phyloP scores from a whole-genome alignment of 2,888 invertebrate species.

The Steinernema carpocapsae region DNA sequence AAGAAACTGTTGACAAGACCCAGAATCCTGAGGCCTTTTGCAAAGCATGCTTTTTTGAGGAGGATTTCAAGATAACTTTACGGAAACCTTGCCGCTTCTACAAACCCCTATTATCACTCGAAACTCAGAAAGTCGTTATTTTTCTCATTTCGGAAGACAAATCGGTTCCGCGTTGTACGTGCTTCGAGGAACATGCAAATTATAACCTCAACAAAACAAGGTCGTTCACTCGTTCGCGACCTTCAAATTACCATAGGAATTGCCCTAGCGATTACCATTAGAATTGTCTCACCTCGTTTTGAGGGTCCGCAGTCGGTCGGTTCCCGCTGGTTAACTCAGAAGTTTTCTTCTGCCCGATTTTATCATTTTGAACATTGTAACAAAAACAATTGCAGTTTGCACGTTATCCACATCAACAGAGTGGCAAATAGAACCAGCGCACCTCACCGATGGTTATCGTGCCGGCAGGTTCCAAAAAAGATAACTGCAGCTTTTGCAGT shows the following conservation, averaged over 20 bases:
- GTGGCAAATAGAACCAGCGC: no score
- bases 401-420: neutral
- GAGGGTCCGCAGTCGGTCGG: no score
- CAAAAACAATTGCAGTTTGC: slow-evolving; percentile 5
- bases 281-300: no score
- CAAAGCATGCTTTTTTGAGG: no score
- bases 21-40: no score
- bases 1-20: no score
- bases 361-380: neutral
- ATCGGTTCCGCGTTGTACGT: neutral
- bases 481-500: neutral
- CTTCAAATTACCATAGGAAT: slow-evolving; percentile 18
- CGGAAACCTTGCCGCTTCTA: no score
- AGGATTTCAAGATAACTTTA: no score
- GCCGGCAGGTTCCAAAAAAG: slow-evolving; percentile 12
- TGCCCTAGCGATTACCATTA: slow-evolving; percentile 8
- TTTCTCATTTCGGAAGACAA: no score
- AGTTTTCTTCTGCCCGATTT: neutral
- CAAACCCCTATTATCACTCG: no score
- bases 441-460: slow-evolving; percentile 8
- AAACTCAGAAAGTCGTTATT: no score
- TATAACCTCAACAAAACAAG: slow-evolving; percentile 10
- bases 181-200: neutral
- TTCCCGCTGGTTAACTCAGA: no score
- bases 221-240: slow-evolving; percentile 30